Evolutionary conservation across 1,140 invertebrate genomes (phyloP).

Genomic region (Sesamia nonagrioides): DNA sequence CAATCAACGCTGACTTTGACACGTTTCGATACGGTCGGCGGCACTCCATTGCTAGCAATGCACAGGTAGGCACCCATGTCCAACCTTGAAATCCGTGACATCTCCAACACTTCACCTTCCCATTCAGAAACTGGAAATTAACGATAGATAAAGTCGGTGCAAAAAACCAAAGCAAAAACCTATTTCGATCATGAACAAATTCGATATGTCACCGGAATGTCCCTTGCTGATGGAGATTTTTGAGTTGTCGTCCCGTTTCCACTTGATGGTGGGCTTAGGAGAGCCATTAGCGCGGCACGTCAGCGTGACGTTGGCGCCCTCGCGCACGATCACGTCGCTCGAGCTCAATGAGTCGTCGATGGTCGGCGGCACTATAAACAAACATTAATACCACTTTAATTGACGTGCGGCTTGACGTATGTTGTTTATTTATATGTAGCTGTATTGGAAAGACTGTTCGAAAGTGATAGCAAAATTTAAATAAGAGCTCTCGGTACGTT

Average conservation of each 20-base stretch:
- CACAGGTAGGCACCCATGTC: slow-evolving; percentile 97
- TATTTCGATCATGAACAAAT: slow-evolving; percentile 63
- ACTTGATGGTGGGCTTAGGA: slow-evolving; percentile 95
- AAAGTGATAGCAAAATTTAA: neutral
- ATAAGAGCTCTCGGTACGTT: neutral
- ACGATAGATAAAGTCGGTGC: slow-evolving; percentile 10
- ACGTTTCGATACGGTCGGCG: slow-evolving; percentile 94
- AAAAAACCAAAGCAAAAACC: slow-evolving; percentile 49
- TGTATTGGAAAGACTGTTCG: neutral
- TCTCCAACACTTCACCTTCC: slow-evolving; percentile 94
- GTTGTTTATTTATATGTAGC: slow-evolving; percentile 12
- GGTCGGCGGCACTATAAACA: slow-evolving; percentile 94
- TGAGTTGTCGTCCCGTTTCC: slow-evolving; percentile 95
- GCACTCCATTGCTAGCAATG: slow-evolving; percentile 93
- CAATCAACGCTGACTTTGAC: slow-evolving; percentile 98
- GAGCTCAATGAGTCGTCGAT: slow-evolving; percentile 96
- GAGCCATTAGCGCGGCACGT: slow-evolving; percentile 96
- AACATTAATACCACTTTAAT: slow-evolving; percentile 47
- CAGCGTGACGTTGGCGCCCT: slow-evolving; percentile 95
- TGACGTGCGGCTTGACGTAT: slow-evolving; percentile 5
- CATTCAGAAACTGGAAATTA: slow-evolving; percentile 91
- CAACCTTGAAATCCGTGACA: slow-evolving; percentile 94
- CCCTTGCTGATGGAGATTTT: slow-evolving; percentile 95
- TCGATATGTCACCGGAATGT: slow-evolving; percentile 89
- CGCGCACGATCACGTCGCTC: slow-evolving; percentile 96